phyloP scores from a whole-genome alignment of 2,888 invertebrate genomes.

The Heliothis peltigera region DNA sequence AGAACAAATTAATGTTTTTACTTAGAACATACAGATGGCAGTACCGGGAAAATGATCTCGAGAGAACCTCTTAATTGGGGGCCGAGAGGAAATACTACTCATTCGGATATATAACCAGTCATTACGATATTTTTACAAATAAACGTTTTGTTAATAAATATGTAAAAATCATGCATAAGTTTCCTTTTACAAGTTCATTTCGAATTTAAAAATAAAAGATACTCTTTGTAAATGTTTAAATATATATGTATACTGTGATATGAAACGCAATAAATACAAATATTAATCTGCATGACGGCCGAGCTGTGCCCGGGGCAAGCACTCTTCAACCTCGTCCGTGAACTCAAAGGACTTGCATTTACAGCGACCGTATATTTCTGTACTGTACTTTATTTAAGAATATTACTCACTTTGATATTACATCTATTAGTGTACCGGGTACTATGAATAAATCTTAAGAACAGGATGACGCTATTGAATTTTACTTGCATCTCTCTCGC shows the following conservation, averaged over 20 bases:
- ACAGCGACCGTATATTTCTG: constrained; percentile 12
- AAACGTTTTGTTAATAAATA: constrained; percentile 4
- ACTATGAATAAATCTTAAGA: constrained; percentile 25
- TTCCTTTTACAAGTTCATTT: constrained; percentile 1
- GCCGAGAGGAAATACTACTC: constrained; percentile 51
- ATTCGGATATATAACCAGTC: constrained; percentile 31
- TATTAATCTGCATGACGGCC: constrained; percentile 4
- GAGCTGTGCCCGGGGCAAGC: constrained; percentile 3
- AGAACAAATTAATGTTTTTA: constrained; percentile 74
- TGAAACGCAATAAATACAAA: constrained; percentile 15
- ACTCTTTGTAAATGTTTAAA: constrained; percentile 4
- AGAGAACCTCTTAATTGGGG: constrained; percentile 62
- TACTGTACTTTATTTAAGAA: constrained; percentile 43
- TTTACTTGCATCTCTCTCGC: constrained; percentile 6
- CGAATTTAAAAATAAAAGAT: not conserved
- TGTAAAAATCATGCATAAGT: not conserved
- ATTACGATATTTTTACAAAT: constrained; percentile 13
- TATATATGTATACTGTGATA: not conserved
- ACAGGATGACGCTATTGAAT: constrained; percentile 16
- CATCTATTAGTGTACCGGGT: constrained; percentile 7
- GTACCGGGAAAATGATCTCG: constrained; percentile 71
- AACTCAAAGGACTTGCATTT: constrained; percentile 5
- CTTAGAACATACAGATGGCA: constrained; percentile 66
- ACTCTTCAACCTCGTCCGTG: constrained; percentile 12
- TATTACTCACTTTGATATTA: constrained; percentile 30